A percentile compares a stretch with the other conserved stretches of the same genome.
Evolutionary conservation across 2,888 invertebrate genomes (phyloP).

Genomic region (Glaucopsyche alexis): DNA sequence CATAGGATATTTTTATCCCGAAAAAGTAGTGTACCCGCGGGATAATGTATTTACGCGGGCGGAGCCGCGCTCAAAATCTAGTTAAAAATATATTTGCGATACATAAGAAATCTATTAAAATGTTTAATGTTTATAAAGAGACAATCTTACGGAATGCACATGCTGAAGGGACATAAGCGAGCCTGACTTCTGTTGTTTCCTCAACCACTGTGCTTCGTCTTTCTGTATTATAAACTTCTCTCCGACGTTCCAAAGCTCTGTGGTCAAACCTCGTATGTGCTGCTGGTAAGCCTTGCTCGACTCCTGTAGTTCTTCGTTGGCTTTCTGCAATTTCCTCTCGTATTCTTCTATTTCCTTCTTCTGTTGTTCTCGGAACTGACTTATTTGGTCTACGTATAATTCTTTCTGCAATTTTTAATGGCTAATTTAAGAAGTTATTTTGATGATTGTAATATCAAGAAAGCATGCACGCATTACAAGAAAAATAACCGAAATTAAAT

Average conservation of each 20-base stretch:
- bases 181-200: constrained; percentile 60
- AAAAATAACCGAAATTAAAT: background rate
- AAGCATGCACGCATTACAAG: background rate
- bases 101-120: no score
- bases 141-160: constrained; percentile 59
- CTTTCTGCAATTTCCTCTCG: constrained; percentile 74
- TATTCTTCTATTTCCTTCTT: constrained; percentile 73
- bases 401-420: constrained; percentile 69
- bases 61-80: no score
- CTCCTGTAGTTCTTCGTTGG: constrained; percentile 71
- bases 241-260: constrained; percentile 81
- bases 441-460: background rate
- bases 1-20: no score
- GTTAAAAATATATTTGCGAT: no score
- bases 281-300: constrained; percentile 61
- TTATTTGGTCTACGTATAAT: constrained; percentile 82
- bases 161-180: constrained; percentile 73
- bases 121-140: no score
- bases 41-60: no score
- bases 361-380: constrained; percentile 69
- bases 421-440: background rate
- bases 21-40: no score
- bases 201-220: constrained; percentile 77
- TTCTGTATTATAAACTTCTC: constrained; percentile 80
- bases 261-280: constrained; percentile 69